These are phyloP conservation scores for Leptatherina wallacei DNA, from an alignment of 2,797 vertebrate genomes.

Conservation along the genomic window DNA sequence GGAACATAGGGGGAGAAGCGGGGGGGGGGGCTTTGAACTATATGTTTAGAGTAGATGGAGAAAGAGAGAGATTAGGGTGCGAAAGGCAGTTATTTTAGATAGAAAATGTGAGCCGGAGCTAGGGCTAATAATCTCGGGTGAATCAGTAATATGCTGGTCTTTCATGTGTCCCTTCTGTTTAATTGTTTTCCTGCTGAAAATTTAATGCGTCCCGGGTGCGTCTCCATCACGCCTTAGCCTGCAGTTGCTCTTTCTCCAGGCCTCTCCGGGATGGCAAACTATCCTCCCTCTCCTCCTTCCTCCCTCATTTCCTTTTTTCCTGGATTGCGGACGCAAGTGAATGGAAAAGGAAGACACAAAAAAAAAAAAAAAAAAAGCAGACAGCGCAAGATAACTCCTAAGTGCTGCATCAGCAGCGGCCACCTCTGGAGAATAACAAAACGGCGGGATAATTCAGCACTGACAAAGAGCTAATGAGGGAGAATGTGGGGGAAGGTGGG, in stretches of 20 bases:
- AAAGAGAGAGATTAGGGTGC: slow-evolving; percentile 51
- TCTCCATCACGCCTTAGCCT: slow-evolving; percentile 21
- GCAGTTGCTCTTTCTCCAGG: slow-evolving; percentile 8
- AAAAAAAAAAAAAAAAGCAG: slow-evolving; percentile 9
- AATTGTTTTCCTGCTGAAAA: slow-evolving; percentile 28
- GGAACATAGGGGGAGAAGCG: slow-evolving; percentile 59
- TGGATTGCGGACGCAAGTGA: slow-evolving; percentile 14
- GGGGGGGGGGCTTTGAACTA: slow-evolving; percentile 65
- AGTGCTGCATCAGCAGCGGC: slow-evolving; percentile 62
- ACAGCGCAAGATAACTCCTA: slow-evolving; percentile 42
- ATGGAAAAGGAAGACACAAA: neutral
- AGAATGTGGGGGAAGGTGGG: slow-evolving; percentile 25
- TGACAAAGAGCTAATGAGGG: slow-evolving; percentile 61
- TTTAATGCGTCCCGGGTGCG: slow-evolving; percentile 28
- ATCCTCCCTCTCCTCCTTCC: slow-evolving; percentile 15
- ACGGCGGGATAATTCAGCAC: slow-evolving; percentile 61
- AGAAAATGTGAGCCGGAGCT: slow-evolving; percentile 41
- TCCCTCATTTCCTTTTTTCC: slow-evolving; percentile 26
- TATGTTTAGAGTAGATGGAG: slow-evolving; percentile 39
- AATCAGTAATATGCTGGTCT: slow-evolving; percentile 35
- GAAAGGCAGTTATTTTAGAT: slow-evolving; percentile 49
- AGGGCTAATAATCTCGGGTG: slow-evolving; percentile 46
- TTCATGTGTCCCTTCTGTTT: slow-evolving; percentile 42
- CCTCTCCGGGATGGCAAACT: slow-evolving; percentile 7
- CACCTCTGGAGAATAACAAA: slow-evolving; percentile 61